Percentiles rank a stretch among this genome's conserved stretches.
phyloP scores from a whole-genome alignment of 1,140 invertebrate genomes.

The Harlomillsia oculata region DNA sequence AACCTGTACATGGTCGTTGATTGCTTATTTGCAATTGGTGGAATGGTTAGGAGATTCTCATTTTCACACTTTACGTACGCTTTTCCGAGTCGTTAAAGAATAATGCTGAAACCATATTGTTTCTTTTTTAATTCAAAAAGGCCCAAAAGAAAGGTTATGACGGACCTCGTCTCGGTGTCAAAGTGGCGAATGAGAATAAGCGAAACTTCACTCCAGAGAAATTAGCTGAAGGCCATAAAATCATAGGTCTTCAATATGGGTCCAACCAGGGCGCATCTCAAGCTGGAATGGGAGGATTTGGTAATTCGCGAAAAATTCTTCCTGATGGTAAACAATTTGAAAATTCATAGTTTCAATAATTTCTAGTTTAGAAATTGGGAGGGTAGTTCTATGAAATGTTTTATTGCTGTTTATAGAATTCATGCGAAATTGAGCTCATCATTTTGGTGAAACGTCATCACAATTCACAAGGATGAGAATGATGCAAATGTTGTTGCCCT shows the following conservation, averaged over 20 bases:
- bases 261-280: slow-evolving; percentile 48
- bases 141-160: slow-evolving; percentile 46
- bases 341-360: neutral
- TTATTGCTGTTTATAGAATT: too few species aligned
- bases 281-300: slow-evolving; percentile 49
- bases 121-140: slow-evolving; percentile 35
- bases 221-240: slow-evolving; percentile 45
- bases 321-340: slow-evolving; percentile 40
- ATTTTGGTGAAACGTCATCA: too few species aligned
- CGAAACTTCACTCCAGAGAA: slow-evolving; percentile 44
- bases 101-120: neutral
- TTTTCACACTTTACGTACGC: neutral
- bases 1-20: slow-evolving; percentile 50
- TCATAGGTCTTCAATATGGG: slow-evolving; percentile 48
- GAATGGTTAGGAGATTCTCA: slow-evolving; percentile 24
- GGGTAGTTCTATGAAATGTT: too few species aligned
- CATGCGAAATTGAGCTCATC: slow-evolving; percentile 13
- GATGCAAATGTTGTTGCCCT: too few species aligned
- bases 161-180: slow-evolving; percentile 48
- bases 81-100: too few species aligned
- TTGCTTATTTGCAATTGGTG: slow-evolving; percentile 35
- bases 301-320: slow-evolving; percentile 46
- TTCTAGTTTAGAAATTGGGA: neutral
- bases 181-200: slow-evolving; percentile 47
- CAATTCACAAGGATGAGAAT: too few species aligned